A percentile compares a stretch with the other conserved stretches of the same genome.
These are phyloP conservation scores for Euwallacea fornicatus DNA, from an alignment of 1,140 invertebrate genomes.

Conservation along the genomic window DNA sequence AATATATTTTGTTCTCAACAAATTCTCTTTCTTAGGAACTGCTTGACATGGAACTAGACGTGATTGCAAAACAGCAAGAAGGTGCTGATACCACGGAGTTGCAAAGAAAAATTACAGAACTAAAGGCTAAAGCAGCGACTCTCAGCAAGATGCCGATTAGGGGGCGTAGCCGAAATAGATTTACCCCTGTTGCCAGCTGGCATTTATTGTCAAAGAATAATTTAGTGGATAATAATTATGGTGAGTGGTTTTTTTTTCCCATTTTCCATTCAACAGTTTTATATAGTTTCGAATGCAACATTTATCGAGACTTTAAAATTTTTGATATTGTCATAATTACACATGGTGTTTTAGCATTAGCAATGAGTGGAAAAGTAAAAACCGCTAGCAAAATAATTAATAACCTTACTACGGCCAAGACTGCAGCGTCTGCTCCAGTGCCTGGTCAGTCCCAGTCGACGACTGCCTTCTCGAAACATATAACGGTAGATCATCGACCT, in stretches of 20 bases:
- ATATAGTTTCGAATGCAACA: neutral
- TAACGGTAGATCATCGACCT: slow-evolving; percentile 76
- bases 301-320: neutral
- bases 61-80: slow-evolving; percentile 80
- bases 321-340: no score
- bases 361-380: slow-evolving; percentile 40
- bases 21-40: slow-evolving; percentile 65
- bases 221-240: slow-evolving; percentile 43
- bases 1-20: neutral
- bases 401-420: neutral
- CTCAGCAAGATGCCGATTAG: slow-evolving; percentile 25
- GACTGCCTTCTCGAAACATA: slow-evolving; percentile 51
- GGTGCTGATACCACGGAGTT: slow-evolving; percentile 70
- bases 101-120: slow-evolving; percentile 69
- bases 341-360: slow-evolving; percentile 23
- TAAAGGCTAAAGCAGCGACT: slow-evolving; percentile 58
- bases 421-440: slow-evolving; percentile 40
- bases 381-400: slow-evolving; percentile 35
- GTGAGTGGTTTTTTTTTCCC: slow-evolving; percentile 24
- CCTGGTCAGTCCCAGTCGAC: slow-evolving; percentile 39
- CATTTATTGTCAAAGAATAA: slow-evolving; percentile 51
- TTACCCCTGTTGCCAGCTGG: slow-evolving; percentile 51
- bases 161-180: slow-evolving; percentile 41
- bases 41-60: slow-evolving; percentile 83
- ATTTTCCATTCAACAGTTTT: neutral